These are phyloP conservation scores for Tenrec ecaudatus DNA, from an alignment of 2,113 vertebrate genomes.

Conservation along the genomic window DNA sequence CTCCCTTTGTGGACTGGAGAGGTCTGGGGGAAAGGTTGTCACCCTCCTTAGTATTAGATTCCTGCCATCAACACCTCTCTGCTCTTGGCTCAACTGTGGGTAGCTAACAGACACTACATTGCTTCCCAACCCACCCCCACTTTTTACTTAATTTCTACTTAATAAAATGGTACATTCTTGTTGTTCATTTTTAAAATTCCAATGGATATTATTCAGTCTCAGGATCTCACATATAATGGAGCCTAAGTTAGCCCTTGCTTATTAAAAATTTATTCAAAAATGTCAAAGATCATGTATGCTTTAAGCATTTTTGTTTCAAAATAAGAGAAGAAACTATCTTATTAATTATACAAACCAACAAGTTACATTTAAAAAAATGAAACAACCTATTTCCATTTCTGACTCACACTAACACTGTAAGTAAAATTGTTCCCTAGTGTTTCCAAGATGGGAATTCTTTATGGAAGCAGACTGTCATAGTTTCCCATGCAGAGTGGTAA, in stretches of 20 bases:
- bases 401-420: no score
- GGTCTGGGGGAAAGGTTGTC: no score
- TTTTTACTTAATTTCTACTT: neutral
- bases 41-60: no score
- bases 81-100: neutral
- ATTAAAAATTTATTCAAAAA: conserved; percentile 41
- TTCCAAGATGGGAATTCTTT: no score
- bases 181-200: conserved; percentile 51
- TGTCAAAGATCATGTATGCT: neutral
- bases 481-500: no score
- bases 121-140: neutral
- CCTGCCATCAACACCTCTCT: no score
- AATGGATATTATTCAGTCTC: conserved; percentile 5
- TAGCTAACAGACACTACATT: neutral
- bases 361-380: no score
- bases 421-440: no score
- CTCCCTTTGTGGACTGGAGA: no score
- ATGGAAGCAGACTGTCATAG: no score
- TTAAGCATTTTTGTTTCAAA: no score
- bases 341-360: conserved; percentile 12
- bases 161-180: conserved; percentile 36
- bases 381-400: no score
- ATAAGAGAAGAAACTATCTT: neutral
- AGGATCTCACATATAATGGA: conserved; percentile 51
- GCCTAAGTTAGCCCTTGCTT: conserved; percentile 6